These are phyloP conservation scores for Cyrtorhinus lividipennis DNA, from an alignment of 1,140 invertebrate genomes.

Conservation along the genomic window DNA sequence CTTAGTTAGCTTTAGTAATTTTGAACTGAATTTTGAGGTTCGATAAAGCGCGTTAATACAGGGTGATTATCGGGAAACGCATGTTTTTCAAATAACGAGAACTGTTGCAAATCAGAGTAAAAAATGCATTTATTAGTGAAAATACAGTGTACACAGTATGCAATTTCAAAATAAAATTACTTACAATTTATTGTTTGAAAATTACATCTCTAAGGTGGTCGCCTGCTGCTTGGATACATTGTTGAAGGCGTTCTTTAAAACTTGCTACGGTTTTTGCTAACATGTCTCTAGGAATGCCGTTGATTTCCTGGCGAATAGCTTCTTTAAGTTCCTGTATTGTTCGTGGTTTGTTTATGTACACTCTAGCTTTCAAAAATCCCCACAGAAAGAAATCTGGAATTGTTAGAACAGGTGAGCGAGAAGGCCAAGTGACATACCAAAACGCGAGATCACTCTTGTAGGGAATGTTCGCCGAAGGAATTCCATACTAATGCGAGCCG, in stretches of 20 bases:
- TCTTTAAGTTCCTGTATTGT: background rate
- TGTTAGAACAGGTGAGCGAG: background rate
- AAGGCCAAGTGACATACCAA: background rate
- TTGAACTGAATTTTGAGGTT: too few relatives aligned
- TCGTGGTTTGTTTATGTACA: background rate
- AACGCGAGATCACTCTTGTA: background rate
- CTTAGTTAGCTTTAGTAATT: too few relatives aligned
- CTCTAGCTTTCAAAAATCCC: background rate
- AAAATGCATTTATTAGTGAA: too few relatives aligned
- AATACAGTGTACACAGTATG: too few relatives aligned
- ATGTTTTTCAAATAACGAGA: too few relatives aligned
- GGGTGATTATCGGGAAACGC: too few relatives aligned
- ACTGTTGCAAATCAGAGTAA: too few relatives aligned
- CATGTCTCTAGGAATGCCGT: background rate
- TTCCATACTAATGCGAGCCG: background rate
- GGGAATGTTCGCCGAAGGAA: background rate
- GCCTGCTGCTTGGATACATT: background rate
- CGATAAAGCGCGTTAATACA: too few relatives aligned
- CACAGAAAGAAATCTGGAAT: background rate
- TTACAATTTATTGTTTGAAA: too few relatives aligned
- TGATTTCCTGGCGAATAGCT: background rate
- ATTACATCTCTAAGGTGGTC: background rate
- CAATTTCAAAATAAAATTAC: too few relatives aligned
- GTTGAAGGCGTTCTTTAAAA: background rate
- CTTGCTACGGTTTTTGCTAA: background rate